Evolutionary conservation across 1,140 invertebrate species (phyloP).

Genomic region (Hesperophylax magnus): DNA sequence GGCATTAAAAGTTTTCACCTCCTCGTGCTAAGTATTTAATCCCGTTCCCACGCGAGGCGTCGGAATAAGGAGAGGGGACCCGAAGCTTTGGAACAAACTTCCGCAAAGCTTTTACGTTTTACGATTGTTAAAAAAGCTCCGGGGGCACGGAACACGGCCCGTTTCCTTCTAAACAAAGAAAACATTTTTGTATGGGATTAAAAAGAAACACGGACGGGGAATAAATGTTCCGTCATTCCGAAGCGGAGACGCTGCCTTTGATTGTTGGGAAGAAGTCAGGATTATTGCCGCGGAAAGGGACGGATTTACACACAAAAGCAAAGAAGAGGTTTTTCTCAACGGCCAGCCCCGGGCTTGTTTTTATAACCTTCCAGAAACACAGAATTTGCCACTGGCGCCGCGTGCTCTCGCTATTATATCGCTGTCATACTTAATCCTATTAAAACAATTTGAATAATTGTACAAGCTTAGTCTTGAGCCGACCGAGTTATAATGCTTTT

Average conservation of each 20-base stretch:
- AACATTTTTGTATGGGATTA: slow-evolving; percentile 56
- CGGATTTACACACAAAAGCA: slow-evolving; percentile 18
- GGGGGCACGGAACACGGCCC: slow-evolving; percentile 35
- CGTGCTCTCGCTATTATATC: slow-evolving; percentile 31
- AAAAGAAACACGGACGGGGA: slow-evolving; percentile 47
- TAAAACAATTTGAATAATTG: slow-evolving; percentile 39
- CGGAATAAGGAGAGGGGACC: slow-evolving; percentile 28
- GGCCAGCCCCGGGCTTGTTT: not conserved
- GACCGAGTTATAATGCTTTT: not conserved
- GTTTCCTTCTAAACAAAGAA: slow-evolving; percentile 50
- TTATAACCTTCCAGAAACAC: not conserved
- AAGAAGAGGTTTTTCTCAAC: slow-evolving; percentile 2
- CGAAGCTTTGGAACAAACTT: slow-evolving; percentile 41
- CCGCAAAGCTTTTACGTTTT: slow-evolving; percentile 50
- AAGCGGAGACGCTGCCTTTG: slow-evolving; percentile 30
- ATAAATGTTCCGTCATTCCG: slow-evolving; percentile 49
- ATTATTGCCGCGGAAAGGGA: slow-evolving; percentile 42
- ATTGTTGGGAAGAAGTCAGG: slow-evolving; percentile 50
- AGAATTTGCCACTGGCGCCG: slow-evolving; percentile 20
- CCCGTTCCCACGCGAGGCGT: slow-evolving; percentile 50
- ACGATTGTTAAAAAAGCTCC: slow-evolving; percentile 52
- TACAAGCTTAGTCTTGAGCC: slow-evolving; percentile 5
- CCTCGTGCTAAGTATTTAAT: slow-evolving; percentile 54
- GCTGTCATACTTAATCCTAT: slow-evolving; percentile 39
- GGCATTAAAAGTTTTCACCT: slow-evolving; percentile 56